These are phyloP conservation scores for Buphagus erythrorhynchus DNA, from an alignment of 2,797 vertebrate genomes.

Conservation along the genomic window DNA sequence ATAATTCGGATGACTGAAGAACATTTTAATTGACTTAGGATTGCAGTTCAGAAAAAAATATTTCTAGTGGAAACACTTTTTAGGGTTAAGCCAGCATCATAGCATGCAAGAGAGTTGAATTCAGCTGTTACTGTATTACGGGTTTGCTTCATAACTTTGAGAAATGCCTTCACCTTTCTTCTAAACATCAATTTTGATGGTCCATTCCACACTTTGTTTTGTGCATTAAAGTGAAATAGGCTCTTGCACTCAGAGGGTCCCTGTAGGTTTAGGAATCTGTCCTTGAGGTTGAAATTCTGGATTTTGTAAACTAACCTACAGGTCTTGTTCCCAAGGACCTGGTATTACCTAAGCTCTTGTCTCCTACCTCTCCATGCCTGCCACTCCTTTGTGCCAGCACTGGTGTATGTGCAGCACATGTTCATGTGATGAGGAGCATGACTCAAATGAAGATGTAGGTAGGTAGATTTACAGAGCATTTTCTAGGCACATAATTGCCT, in stretches of 20 bases:
- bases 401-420: background rate
- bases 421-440: background rate
- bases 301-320: background rate
- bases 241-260: background rate
- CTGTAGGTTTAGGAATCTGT: background rate
- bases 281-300: background rate
- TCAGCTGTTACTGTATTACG: background rate
- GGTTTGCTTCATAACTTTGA: background rate
- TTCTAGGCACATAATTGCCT: background rate
- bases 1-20: constrained; percentile 27
- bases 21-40: background rate
- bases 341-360: background rate
- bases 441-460: background rate
- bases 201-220: background rate
- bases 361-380: background rate
- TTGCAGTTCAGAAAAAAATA: background rate
- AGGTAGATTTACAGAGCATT: background rate
- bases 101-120: background rate
- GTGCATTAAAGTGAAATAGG: background rate
- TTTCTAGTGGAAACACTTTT: background rate
- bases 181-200: background rate
- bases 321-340: background rate
- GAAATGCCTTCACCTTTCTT: background rate
- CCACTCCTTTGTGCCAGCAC: background rate
- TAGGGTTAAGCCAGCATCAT: background rate